Base-by-base conservation (phyloP, 2,888 invertebrate genomes). In the Flexamia atlantica region DNA sequence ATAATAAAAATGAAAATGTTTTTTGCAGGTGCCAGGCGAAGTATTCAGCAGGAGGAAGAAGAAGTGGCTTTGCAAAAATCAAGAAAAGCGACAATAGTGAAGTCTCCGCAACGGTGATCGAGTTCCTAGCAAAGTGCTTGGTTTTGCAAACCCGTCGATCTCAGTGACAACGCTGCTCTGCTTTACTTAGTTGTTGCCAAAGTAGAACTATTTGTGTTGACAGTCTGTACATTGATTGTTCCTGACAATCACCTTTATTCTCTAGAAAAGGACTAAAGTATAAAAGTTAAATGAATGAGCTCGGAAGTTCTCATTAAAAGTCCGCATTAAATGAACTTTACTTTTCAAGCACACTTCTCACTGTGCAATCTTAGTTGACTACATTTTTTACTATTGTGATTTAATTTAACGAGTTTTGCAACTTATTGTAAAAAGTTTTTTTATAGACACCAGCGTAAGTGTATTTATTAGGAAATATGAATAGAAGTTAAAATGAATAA, bases 31-130 rank as follows among this genome's bases (percentile, higher is more conserved):
- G 72, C 46, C 57, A 53, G 42, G 50, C 57, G 40, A 74, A 30
- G 17, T 57, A 23, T 57, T 32, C 72, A 72, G 36, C 83, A 79
- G 30, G 32, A 20, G 57, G 80, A 83, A 28, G 83, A 83, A 23
- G 60, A 64, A 46, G 68, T 50, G 1, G 74, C 76, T 64, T 25
- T 83, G n/a, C 42, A 83, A 10, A 83, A 64, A 23, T n/a, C 70
- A 14, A 83, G 50, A 25, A 72, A 74, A n/a, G 57, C 57, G 23
- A 70, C 82, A 23, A 83, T 74, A n/a, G 82, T 83, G 74, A 83
- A 83, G 28, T 83, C 82, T 25, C 53, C 53, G 9, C 72, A 74
- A 20, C 79, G 79, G 36, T 79, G 57, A 57, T 32, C 23, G 28
- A 7, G 32, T 72, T 72, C 64, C 64, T 64, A 64, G 64, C 64